phyloP scores from a whole-genome alignment of 2,888 invertebrate genomes.

The Crossocerus cetratus region DNA sequence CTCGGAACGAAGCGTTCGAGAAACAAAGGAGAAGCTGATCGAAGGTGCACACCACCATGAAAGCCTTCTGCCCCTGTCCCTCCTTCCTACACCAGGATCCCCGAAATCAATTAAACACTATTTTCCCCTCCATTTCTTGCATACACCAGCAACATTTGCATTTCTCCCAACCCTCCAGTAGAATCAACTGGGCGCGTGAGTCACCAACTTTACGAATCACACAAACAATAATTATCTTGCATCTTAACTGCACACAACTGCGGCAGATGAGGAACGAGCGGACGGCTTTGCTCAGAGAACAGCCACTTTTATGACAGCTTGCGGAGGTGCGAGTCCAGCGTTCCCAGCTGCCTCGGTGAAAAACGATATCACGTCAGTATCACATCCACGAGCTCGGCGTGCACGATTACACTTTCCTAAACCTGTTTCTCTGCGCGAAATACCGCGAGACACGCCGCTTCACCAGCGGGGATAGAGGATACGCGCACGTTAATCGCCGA shows the following conservation, averaged over 20 bases:
- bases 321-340: not conserved
- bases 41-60: not conserved
- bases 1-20: constrained; percentile 41
- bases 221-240: too few relatives aligned
- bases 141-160: too few relatives aligned
- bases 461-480: too few relatives aligned
- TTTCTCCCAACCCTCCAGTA: too few relatives aligned
- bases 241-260: too few relatives aligned
- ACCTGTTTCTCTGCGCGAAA: not conserved
- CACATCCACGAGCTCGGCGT: not conserved
- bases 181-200: too few relatives aligned
- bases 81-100: not conserved
- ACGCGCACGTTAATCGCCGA: not conserved
- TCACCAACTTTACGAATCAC: too few relatives aligned
- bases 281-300: not conserved
- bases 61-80: not conserved
- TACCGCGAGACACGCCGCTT: not conserved
- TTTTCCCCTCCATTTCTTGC: not conserved
- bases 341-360: not conserved
- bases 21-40: constrained; percentile 39
- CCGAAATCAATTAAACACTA: not conserved
- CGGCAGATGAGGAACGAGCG: too few relatives aligned
- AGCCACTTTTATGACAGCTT: not conserved
- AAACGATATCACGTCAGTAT: not conserved
- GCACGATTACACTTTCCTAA: not conserved